Evolutionary conservation across 2,797 vertebrate genomes (phyloP).

Genomic region (Rallus crepitans): DNA sequence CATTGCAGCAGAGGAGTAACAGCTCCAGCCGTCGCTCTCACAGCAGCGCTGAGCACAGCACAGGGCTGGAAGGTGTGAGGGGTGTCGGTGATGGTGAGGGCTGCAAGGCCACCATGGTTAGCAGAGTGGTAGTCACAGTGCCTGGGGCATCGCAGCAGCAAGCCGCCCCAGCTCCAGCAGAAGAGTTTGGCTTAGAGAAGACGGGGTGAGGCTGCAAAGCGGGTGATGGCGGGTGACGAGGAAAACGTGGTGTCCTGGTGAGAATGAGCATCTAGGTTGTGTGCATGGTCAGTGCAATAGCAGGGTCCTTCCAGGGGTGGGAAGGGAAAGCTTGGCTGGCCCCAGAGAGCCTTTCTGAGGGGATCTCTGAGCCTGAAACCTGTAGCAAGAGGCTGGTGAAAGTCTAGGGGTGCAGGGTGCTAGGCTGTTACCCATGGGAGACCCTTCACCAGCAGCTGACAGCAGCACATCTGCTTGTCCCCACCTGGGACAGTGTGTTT

Average conservation of each 20-base stretch:
- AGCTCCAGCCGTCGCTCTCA: no score
- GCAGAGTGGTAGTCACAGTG: not conserved
- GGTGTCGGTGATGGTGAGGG: no score
- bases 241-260: not conserved
- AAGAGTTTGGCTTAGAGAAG: not conserved
- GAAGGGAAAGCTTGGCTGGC: not conserved
- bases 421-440: not conserved
- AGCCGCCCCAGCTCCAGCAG: not conserved
- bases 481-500: not conserved
- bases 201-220: accelerated
- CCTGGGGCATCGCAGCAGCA: accelerated
- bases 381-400: not conserved
- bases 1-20: no score
- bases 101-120: not conserved
- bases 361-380: not conserved
- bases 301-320: accelerated
- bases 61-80: no score
- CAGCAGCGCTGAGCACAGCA: no score
- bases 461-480: accelerated
- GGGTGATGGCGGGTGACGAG: not conserved
- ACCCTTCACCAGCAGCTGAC: accelerated
- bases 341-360: not conserved
- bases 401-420: no score
- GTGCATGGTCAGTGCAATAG: not conserved
- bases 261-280: not conserved